A percentile compares a stretch with the other conserved stretches of the same genome.
phyloP scores from a whole-genome alignment of 64 coral and sea anemone genomes.

The Montipora cactus region DNA sequence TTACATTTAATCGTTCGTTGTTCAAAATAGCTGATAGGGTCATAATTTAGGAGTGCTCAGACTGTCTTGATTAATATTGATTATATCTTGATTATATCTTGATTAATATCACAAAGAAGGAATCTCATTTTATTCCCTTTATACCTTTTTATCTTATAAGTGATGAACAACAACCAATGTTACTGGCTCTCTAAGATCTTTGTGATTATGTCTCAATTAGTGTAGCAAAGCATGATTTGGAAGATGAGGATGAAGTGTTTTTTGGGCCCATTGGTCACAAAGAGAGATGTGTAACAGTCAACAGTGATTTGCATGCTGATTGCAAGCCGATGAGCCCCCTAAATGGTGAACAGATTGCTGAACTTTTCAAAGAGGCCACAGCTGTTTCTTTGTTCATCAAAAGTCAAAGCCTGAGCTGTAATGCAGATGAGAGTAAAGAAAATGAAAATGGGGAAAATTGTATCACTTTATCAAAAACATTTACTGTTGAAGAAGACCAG shows the following conservation, averaged over 20 bases:
- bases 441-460: conserved; percentile 1
- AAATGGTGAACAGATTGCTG: conserved; percentile 88
- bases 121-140: too few species aligned
- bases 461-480: conserved; percentile 32
- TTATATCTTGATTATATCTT: too few species aligned
- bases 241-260: conserved; percentile 93
- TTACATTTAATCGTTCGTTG: too few species aligned
- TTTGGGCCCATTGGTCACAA: conserved; percentile 90
- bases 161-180: too few species aligned
- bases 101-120: too few species aligned
- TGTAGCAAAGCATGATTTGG: conserved; percentile 30
- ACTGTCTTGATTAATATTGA: too few species aligned
- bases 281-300: conserved; percentile 80
- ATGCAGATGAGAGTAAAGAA: not conserved
- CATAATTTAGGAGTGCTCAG: too few species aligned
- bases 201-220: not conserved
- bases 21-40: too few species aligned
- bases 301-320: conserved; percentile 57
- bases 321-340: conserved; percentile 83
- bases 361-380: conserved; percentile 94
- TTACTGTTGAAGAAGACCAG: not conserved
- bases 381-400: conserved; percentile 83
- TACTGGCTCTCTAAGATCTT: not conserved
- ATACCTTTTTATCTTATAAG: too few species aligned
- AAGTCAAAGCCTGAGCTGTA: conserved; percentile 9